phyloP scores from a whole-genome alignment of 1,140 invertebrate genomes.

The Riptortus pedestris region DNA sequence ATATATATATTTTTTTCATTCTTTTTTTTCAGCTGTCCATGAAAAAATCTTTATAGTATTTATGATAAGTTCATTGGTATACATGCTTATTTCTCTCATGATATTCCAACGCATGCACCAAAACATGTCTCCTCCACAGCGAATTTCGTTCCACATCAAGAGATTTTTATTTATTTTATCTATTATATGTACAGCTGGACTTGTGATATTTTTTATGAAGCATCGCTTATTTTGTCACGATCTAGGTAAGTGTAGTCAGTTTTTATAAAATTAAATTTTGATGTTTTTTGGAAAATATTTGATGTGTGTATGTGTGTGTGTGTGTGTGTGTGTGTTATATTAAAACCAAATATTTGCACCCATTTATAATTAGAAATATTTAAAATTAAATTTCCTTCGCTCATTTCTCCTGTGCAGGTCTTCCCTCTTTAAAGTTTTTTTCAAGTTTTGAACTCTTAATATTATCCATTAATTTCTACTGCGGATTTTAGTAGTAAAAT shows the following conservation, averaged over 20 bases:
- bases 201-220: conserved; percentile 75
- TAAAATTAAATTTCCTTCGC: too few relatives aligned
- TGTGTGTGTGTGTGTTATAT: too few relatives aligned
- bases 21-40: conserved; percentile 68
- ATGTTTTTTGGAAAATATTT: too few relatives aligned
- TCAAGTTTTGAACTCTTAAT: too few relatives aligned
- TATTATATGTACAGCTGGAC: conserved; percentile 63
- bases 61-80: conserved; percentile 74
- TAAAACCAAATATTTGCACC: too few relatives aligned
- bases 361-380: too few relatives aligned
- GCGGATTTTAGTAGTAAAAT: too few relatives aligned
- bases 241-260: conserved; percentile 59
- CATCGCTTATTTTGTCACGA: conserved; percentile 78
- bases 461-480: too few relatives aligned
- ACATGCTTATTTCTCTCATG: conserved; percentile 64
- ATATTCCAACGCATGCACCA: conserved; percentile 38
- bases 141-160: conserved; percentile 52
- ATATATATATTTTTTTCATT: conserved; percentile 25
- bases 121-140: conserved; percentile 36
- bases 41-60: conserved; percentile 88
- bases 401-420: too few relatives aligned
- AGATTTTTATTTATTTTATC: conserved; percentile 63
- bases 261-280: too few relatives aligned
- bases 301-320: too few relatives aligned
- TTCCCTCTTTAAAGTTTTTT: too few relatives aligned